phyloP scores from a whole-genome alignment of 2,113 vertebrate species.

The Gymnarchus niloticus region DNA sequence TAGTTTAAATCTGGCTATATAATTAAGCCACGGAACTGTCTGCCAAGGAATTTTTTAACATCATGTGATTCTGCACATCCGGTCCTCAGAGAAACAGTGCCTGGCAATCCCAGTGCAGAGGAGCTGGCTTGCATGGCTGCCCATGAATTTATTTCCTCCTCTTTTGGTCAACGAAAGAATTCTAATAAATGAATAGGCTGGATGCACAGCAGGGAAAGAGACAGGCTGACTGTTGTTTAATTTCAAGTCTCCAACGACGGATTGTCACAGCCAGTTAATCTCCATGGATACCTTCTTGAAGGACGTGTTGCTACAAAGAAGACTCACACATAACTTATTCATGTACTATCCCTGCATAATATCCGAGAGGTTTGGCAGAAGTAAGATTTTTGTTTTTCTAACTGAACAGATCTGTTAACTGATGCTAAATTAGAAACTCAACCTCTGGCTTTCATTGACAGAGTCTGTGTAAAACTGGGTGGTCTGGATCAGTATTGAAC shows the following conservation, averaged over 20 bases:
- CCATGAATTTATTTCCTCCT: not conserved
- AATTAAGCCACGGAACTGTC: not conserved
- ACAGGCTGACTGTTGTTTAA: not conserved
- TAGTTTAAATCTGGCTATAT: not conserved
- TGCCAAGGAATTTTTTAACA: not conserved
- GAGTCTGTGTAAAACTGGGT: not conserved
- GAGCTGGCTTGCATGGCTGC: not conserved
- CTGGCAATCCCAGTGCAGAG: not conserved
- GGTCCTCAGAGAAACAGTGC: not conserved
- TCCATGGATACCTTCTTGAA: constrained; percentile 16
- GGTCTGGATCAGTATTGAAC: not conserved
- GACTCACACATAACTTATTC: not conserved
- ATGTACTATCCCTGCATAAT: not conserved
- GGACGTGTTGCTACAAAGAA: not conserved
- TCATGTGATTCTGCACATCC: not conserved
- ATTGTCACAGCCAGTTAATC: not conserved
- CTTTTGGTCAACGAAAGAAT: not conserved
- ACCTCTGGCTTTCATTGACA: not conserved
- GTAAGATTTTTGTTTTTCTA: not conserved
- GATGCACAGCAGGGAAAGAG: not conserved
- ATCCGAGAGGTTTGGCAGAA: not conserved
- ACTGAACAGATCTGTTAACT: not conserved
- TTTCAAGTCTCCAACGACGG: not conserved
- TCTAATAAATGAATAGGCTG: not conserved
- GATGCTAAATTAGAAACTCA: not conserved